Base-by-base conservation (phyloP, 2,113 vertebrate species). In the Epinephelus fuscoguttatus region DNA sequence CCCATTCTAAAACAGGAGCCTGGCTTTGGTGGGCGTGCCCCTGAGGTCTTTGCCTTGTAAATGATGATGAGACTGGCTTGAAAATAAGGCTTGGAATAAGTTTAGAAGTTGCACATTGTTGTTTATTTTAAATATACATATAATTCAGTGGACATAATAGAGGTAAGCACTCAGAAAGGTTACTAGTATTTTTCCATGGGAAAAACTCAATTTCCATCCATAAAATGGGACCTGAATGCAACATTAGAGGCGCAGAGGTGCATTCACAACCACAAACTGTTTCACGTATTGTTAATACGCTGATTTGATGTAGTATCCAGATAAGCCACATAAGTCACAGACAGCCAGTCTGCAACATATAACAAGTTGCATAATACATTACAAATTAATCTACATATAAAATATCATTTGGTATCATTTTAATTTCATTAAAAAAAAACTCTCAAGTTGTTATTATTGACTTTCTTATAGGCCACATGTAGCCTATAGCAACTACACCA, bases 211-310 rank as follows among this genome's bases (percentile, higher is more conserved):
- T 11, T 52, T 27, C 27, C 8, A 17, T 25, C 21, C 12, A 3
- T 60, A 6, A 49, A n/a, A 40, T 53, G 6, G 57, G 25, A 56
- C 59, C 0, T 77, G 45, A 61, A 72, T 33, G 60, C 60, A 72
- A 21, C 60, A 50, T 42, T 25, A 18, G 10, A 1, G 17, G 4
- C 6, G 9, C 3, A 25, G 61, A 10, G 79, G n/a, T 68, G 42
- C 78, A 52, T 81, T 81, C 79, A 81, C 23, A 50, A 59, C 7
- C 62, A n/a, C 62, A 68, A 60, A 10, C 3, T n/a, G 50, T 64
- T 33, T 19, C 3, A 37, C 30, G 25, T 56, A 27, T 19, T 23
- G 47, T 61, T 53, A 30, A 13, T 1, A 27, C 18, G 45, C 30
- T 53, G 19, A 56, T 0, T 53, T 40, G 14, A 30, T 45, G 18